Evolutionary conservation across 2,888 invertebrate genomes (phyloP), one percentile per base, ranked within the genome.

Genomic region (Serrognathus titanus): DNA sequence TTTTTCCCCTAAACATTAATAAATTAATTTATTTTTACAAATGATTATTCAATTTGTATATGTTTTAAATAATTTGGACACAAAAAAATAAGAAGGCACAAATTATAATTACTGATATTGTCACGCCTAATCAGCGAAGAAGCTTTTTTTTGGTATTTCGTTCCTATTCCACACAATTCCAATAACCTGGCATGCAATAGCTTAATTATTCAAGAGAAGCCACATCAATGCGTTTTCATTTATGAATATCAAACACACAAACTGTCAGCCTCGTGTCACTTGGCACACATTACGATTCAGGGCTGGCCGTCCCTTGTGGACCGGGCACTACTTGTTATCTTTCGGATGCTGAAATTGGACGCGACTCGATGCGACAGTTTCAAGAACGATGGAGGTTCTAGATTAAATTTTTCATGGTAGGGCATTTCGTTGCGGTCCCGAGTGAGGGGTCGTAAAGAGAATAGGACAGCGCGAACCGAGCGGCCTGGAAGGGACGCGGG

Each of bases 361-460:
- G 54, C 59, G 63, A 64, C 68, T 64, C 67, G 66, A 66, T 66
- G 67, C 69, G 70, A 70, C 68, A 68, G 66, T 70, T 70, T 68
- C 69, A 70, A 65, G 63, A 58, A 63, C 60, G 58, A 54, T 60
- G 63, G 64, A 64, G 64, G 62, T 63, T 68, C 68, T 69, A 71
- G 72, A 73, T 73, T 72, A 73, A 73, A 73, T 73, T 73, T 73
- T 73, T 72, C 71, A 71, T 71, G 70, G 70, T 66, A 66, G 64
- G 63, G 62, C 60, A 65, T 69, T 66, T 63, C 64, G 62, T 56
- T 64, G 65, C 63, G 66, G 65, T 64, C 63, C 63, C 60, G 59
- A 57, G 61, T 57, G 63, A 59, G 64, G 62, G 59, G 63, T 63
- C 65, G 66, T 67, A 69, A 70, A 69, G 66, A 66, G 70, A 68